Evolutionary conservation across 2,888 invertebrate species (phyloP), one percentile per base, ranked within the genome.

Genomic region (Nysson spinosus): DNA sequence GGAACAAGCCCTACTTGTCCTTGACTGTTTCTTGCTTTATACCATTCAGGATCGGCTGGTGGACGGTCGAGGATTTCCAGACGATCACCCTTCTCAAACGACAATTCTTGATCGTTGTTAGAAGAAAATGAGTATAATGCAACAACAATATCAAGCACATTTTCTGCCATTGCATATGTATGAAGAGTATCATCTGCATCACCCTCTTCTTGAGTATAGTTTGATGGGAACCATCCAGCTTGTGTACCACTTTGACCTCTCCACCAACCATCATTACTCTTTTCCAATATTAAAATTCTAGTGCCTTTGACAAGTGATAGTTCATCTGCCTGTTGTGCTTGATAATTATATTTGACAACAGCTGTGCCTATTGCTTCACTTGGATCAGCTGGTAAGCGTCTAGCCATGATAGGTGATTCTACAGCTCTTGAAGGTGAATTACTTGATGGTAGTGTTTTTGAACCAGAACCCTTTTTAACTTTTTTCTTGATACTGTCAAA

Each of bases 221-320:
- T 99, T 47, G 98, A 98, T 6, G 99, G 99, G 87, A 99, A 99
- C 99, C 99, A 97, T 14, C 95, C 95, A 17, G 91, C 90, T 44
- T 89, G 88, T 52, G 90, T 90, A 39, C 91, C 91, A 78, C 91
- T 91, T 88, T 96, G 96, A 46, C 99, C 99, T 83, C 98, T 92
- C 99, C 99, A 99, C 99, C 99, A 99, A 65, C 91, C 87, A 88
- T 99, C 99, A 78, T 97, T 97, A 81, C 97, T 98, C 89, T 99
- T 99, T 89, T 99, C 99, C 72, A 99, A 89, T 74, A 99, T 99
- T 66, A 95, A 91, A 76, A 99, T 97, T 79, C 95, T 90, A 55
- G 97, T 97, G 77, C 97, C 98, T 89, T 99, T 99, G 37, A 95
- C 93, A 69, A 99, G 91, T 0, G 96, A 94, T 52, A 99, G 89